These are phyloP conservation scores for Chloebia gouldiae DNA, from an alignment of 2,113 vertebrate genomes.

Conservation along the genomic window DNA sequence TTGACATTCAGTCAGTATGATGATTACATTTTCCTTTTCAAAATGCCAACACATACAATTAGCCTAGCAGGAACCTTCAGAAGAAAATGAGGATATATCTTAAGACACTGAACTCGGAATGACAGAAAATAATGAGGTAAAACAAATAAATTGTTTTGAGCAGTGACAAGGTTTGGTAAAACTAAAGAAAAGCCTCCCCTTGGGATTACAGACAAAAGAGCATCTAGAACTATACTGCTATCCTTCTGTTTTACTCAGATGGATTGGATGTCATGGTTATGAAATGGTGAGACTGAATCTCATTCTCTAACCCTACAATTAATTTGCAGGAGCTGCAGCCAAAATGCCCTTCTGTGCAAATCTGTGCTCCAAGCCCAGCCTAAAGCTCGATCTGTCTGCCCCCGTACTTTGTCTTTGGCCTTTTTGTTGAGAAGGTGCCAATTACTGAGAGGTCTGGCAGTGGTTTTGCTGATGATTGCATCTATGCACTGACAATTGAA, in stretches of 20 bases:
- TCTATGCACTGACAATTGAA: neutral
- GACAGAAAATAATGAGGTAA: neutral
- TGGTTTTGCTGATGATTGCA: neutral
- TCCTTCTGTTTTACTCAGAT: neutral
- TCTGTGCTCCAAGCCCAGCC: fast-evolving
- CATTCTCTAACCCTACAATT: neutral
- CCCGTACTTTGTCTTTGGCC: neutral
- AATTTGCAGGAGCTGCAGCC: neutral
- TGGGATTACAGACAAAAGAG: neutral
- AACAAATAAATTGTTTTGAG: neutral
- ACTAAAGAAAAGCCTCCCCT: neutral
- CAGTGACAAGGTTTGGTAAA: neutral
- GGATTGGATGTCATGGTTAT: neutral
- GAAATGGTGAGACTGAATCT: neutral
- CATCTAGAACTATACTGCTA: neutral
- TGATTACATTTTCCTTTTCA: neutral
- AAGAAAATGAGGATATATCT: neutral
- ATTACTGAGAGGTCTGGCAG: neutral
- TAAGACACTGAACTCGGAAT: neutral
- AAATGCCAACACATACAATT: conserved; percentile 11
- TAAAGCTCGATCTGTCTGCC: neutral
- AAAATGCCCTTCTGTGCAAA: neutral
- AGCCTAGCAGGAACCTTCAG: conserved; percentile 2
- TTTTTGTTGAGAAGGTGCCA: conserved; percentile 22
- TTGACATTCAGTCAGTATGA: conserved; percentile 5